phyloP scores from a whole-genome alignment of 2,113 vertebrate genomes.

The Alexandromys fortis region DNA sequence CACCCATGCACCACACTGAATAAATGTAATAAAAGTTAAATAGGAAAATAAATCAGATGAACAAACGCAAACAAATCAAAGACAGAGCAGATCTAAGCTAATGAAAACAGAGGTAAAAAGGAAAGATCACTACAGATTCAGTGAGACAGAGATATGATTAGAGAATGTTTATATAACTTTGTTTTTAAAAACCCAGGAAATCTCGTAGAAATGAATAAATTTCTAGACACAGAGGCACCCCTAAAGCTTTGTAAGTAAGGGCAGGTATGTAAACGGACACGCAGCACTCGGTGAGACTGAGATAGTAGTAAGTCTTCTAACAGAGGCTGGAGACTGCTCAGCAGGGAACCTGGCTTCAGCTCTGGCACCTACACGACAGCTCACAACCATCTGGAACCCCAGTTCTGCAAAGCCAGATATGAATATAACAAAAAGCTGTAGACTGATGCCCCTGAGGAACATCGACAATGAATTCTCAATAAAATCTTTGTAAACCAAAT shows the following conservation, averaged over 20 bases:
- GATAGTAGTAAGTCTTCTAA: neutral
- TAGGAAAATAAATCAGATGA: neutral
- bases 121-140: neutral
- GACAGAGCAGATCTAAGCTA: neutral
- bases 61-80: neutral
- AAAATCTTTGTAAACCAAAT: neutral
- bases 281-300: neutral
- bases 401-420: neutral
- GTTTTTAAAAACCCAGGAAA: neutral
- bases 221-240: neutral
- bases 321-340: neutral
- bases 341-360: too few relatives aligned
- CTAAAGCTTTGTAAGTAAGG: neutral
- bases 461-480: neutral
- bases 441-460: neutral
- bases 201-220: neutral
- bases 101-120: neutral
- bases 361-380: too few relatives aligned
- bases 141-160: neutral
- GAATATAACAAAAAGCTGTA: neutral
- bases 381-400: too few relatives aligned
- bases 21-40: neutral
- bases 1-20: neutral
- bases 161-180: neutral
- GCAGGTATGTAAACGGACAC: neutral